A percentile compares a stretch with the other conserved stretches of the same genome.
phyloP scores from a whole-genome alignment of 2,797 vertebrate genomes.

The Gambusia yucatana region DNA sequence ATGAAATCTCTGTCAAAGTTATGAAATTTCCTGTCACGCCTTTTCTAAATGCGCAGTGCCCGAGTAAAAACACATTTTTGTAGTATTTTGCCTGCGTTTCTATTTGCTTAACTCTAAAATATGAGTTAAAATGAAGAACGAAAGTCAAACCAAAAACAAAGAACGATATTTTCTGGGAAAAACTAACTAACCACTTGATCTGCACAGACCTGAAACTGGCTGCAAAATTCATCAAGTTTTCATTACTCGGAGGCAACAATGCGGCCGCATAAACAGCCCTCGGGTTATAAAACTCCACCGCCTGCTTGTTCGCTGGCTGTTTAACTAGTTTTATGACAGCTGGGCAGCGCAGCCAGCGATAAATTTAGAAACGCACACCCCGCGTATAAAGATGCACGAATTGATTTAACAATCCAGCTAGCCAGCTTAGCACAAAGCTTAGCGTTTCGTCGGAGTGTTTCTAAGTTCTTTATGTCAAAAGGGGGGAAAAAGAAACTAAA shows the following conservation, averaged over 20 bases:
- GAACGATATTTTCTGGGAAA: background rate
- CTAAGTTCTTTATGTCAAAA: background rate
- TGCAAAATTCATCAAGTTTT: conserved; percentile 41
- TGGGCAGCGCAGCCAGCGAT: conserved; percentile 5
- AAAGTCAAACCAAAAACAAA: background rate
- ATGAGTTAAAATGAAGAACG: conserved; percentile 1
- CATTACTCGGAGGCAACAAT: conserved; percentile 22
- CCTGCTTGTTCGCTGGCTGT: conserved; percentile 1
- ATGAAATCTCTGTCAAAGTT: background rate
- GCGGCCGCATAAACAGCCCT: conserved; percentile 13
- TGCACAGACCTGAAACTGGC: background rate
- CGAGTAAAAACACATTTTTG: background rate
- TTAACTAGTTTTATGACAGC: conserved; percentile 33
- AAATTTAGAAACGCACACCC: conserved; percentile 20
- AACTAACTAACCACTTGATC: background rate
- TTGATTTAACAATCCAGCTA: conserved; percentile 6
- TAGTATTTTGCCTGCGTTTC: background rate
- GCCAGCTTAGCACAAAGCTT: conserved; percentile 10
- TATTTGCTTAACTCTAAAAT: background rate
- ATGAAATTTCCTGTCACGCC: conserved; percentile 6
- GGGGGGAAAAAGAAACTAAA: background rate
- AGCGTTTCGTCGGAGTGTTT: background rate
- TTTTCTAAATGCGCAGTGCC: background rate
- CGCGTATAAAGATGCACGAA: conserved; percentile 10
- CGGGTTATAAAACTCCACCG: conserved; percentile 23